phyloP scores from a whole-genome alignment of 2,113 vertebrate species.

The Pygoscelis antarcticus region DNA sequence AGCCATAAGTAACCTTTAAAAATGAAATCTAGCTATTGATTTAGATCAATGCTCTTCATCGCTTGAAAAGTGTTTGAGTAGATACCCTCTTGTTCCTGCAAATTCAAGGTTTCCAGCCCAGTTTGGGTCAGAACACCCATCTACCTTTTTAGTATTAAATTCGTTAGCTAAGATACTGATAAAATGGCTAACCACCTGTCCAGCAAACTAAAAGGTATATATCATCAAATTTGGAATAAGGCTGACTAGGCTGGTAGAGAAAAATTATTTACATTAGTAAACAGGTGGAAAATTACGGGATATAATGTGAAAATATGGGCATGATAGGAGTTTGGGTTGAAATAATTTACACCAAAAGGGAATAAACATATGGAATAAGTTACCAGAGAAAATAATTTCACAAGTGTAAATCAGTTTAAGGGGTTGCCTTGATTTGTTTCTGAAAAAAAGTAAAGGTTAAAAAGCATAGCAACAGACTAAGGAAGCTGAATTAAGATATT shows the following conservation, averaged over 20 bases:
- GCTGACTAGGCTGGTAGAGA: neutral
- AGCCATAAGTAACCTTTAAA: constrained; percentile 9
- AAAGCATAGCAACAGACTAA: neutral
- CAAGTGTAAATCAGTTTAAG: neutral
- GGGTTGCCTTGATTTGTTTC: neutral
- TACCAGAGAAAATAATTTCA: neutral
- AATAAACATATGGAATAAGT: neutral
- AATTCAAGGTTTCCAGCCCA: neutral
- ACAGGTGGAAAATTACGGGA: neutral
- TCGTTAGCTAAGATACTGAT: neutral
- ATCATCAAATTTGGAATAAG: neutral
- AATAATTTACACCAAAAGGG: neutral
- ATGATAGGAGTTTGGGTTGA: neutral
- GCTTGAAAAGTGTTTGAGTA: neutral
- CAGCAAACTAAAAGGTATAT: neutral
- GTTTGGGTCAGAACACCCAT: neutral
- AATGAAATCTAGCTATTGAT: constrained; percentile 5
- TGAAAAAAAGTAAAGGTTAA: neutral
- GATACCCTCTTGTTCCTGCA: neutral
- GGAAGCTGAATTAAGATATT: neutral
- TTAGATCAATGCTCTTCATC: neutral
- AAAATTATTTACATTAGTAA: neutral
- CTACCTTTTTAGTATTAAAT: neutral
- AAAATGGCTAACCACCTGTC: neutral
- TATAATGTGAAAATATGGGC: neutral